Conservation (phyloP, 2,113 vertebrate species). For the Dipodomys ordii region DNA sequence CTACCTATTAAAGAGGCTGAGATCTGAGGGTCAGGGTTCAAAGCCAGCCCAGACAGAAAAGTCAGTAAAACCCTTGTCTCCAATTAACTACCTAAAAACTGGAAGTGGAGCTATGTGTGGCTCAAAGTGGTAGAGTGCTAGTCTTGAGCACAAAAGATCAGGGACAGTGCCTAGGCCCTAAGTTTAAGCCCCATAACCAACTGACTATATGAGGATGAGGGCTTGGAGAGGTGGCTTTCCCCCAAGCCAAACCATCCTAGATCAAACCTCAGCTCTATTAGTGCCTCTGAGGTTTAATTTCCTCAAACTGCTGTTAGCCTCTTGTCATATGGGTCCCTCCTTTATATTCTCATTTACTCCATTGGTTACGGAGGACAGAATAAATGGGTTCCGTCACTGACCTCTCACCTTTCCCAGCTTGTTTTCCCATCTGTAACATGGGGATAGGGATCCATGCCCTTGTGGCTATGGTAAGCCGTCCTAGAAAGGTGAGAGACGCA, state of each 20-base stretch:
- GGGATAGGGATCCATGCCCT: not conserved
- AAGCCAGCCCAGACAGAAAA: too few species aligned
- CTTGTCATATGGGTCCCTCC: not conserved
- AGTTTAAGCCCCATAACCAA: too few species aligned
- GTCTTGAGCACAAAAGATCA: too few species aligned
- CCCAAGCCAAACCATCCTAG: not conserved
- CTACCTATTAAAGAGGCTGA: too few species aligned
- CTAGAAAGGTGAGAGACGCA: not conserved
- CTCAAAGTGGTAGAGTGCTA: too few species aligned
- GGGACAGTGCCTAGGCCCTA: too few species aligned
- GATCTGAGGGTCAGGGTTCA: too few species aligned
- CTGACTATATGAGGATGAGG: not conserved
- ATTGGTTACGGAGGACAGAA: not conserved
- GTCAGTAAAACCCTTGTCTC: too few species aligned
- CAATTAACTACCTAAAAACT: too few species aligned
- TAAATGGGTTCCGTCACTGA: not conserved
- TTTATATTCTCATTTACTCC: not conserved
- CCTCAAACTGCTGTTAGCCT: not conserved
- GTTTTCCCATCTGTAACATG: constrained; percentile 24
- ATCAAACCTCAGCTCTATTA: not conserved
- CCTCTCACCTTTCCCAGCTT: not conserved
- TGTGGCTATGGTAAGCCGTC: not conserved
- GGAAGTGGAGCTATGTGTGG: too few species aligned
- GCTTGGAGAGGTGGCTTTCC: not conserved
- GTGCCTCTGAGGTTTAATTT: constrained; percentile 16